Base-by-base conservation (phyloP, 2,113 vertebrate genomes). In the Anhinga rufa region DNA sequence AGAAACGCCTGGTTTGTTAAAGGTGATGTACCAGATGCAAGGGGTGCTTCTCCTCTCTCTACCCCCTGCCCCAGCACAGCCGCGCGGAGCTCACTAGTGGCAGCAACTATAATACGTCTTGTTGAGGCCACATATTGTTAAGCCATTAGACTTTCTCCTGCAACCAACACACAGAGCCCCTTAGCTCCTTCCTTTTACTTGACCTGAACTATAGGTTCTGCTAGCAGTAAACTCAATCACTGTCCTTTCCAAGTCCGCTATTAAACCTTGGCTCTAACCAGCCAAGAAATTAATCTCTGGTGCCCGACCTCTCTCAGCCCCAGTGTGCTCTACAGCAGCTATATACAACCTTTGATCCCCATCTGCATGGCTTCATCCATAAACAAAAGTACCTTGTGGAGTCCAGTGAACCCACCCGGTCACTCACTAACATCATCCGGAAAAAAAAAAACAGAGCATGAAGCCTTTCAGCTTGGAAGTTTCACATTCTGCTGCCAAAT, bases 241-340 rank as follows among this genome's bases (percentile, higher is more conserved):
- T 97, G 98, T 98, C 95, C 69, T 97, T 65, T 65, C 96, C 96
- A 91, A 97, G 97, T 65, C 94, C 96, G 92, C 95, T 97, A 93
- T 97, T 98, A 97, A 96, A 97, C 94, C 97, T 97, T 97, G 95
- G 93, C 94, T 97, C 94, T 97, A 97, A 94, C 79, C 97, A 97
- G 96, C 96, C 94, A 95, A 95, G 96, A 96, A 98, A 98, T 97
- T 95, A 95, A 97, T 96, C 96, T 94, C 92, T 52, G 17, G 51
- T 95, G 72, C 90, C 86, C 31, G 84, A 95, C 97, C 96, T 97
- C 92, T 86, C 82, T 38, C 32, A 87, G 96, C 93, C 86, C 89
- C 84, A 66, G 85, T 8, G 5, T 90, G 92, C 91, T 95, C 93
- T 94, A 86, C 85, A 95, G 94, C 96, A 95, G 96, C 96, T 96